Percentiles rank a stretch among this genome's conserved stretches.
Conservation (phyloP, 2,113 vertebrate species). For the Phyllostomus discolor region DNA sequence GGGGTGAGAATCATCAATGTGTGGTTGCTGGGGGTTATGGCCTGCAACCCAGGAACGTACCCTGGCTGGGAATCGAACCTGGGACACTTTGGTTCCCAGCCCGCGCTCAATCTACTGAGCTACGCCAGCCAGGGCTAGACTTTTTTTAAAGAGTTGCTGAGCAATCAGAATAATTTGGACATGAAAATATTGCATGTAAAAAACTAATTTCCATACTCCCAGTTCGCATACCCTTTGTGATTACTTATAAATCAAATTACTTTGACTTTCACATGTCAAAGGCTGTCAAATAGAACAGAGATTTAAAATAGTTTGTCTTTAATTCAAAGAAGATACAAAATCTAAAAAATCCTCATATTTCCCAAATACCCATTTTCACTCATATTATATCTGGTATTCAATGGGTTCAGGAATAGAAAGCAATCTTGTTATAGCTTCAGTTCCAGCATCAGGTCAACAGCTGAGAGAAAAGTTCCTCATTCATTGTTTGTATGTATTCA, state of each 20-base stretch:
- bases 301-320: neutral
- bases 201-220: neutral
- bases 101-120: too few relatives aligned
- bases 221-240: neutral
- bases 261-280: neutral
- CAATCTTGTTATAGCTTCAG: neutral
- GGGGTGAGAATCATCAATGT: too few relatives aligned
- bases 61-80: too few relatives aligned
- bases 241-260: neutral
- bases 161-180: neutral
- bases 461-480: neutral
- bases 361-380: neutral
- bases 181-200: neutral
- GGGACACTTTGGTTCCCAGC: too few relatives aligned
- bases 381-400: neutral
- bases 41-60: too few relatives aligned
- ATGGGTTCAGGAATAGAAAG: neutral
- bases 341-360: neutral
- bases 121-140: too few relatives aligned
- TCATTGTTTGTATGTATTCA: conserved; percentile 25
- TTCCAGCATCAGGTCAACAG: neutral
- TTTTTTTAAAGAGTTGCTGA: neutral
- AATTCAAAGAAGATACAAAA: neutral
- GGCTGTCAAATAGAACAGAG: neutral
- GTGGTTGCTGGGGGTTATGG: too few relatives aligned